These are phyloP conservation scores for Argentina silus DNA, from an alignment of 2,797 vertebrate genomes.

Conservation along the genomic window DNA sequence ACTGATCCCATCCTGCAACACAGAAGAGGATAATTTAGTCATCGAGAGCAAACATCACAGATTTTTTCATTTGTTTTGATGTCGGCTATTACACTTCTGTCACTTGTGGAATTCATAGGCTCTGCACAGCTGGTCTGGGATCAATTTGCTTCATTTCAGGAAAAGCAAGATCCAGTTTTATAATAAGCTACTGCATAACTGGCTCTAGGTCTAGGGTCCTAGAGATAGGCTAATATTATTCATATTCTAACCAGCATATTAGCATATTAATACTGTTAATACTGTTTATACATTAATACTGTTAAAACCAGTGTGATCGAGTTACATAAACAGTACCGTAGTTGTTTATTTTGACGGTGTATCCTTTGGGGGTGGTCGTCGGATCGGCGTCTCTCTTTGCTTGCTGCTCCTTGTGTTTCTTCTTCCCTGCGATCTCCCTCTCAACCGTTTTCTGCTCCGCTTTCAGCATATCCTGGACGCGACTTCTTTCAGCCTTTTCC, in stretches of 20 bases:
- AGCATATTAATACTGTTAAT: not conserved
- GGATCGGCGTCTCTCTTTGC: slow-evolving; percentile 69
- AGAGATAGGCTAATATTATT: no score
- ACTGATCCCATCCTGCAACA: slow-evolving; percentile 94
- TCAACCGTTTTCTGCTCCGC: slow-evolving; percentile 89
- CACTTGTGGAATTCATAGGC: no score
- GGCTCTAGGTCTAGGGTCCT: not conserved
- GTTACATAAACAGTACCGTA: slow-evolving; percentile 79
- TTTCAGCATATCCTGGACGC: slow-evolving; percentile 81
- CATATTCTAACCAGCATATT: not conserved
- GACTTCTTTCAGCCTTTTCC: slow-evolving; percentile 82
- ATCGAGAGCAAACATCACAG: no score
- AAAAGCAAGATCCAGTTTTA: no score
- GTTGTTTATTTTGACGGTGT: slow-evolving; percentile 95
- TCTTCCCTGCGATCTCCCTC: slow-evolving; percentile 85
- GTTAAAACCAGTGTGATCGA: no score
- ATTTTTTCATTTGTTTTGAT: no score
- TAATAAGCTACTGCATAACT: no score
- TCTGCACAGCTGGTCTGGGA: no score
- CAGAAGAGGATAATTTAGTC: slow-evolving; percentile 2
- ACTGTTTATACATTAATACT: not conserved
- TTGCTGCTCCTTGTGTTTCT: slow-evolving; percentile 77
- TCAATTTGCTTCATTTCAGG: no score
- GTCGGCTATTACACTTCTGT: no score
- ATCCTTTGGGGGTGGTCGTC: slow-evolving; percentile 67